Evolutionary conservation across 1,140 invertebrate species (phyloP), one percentile per base, ranked within the genome.

Genomic region (Cherax destructor): DNA sequence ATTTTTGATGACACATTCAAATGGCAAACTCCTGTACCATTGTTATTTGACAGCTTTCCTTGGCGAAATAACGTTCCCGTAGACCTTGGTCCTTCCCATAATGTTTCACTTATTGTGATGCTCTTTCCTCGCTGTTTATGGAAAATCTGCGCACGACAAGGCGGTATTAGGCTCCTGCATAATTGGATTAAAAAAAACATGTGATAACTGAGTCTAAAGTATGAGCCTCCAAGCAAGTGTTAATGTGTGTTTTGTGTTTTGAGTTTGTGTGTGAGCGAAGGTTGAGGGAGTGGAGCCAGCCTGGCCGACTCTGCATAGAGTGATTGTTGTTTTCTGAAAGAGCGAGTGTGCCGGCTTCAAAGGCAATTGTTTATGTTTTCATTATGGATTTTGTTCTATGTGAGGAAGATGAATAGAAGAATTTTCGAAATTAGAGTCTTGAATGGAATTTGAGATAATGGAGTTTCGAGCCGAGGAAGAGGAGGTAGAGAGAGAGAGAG

Each of bases 381-480:
- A 91, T 85, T 91, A 91, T 91, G 89, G 89, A 91, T 91, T 91
- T 91, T 91, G 89, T 91, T 91, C 89, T 91, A 91, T 91, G 89
- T 91, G 89, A 91, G 89, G 89, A 61, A 91, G 89, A 91, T 91
- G 89, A 91, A 91, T 86, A 49, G 89, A 52, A 80, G 89, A 91
- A 91, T 86, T 91, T 91, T 91, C 89, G 89, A 91, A 91, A 91
- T 91, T 91, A 91, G 83, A 91, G 89, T 86, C 89, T 91, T 91
- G 89, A 91, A 91, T 91, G 83, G 89, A 91, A 91, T 91, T 85
- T 86, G 89, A 91, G 89, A 91, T 91, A 91, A 91, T 91, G 89
- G 89, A 91, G 89, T 91, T 91, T 91, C 83, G 85, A 78, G 89
- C 89, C 83, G 76, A 76, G 69, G 80, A 89, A 50, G 79, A 61